Conservation (phyloP, 2,888 invertebrate genomes). For the Phorcus lineatus region DNA sequence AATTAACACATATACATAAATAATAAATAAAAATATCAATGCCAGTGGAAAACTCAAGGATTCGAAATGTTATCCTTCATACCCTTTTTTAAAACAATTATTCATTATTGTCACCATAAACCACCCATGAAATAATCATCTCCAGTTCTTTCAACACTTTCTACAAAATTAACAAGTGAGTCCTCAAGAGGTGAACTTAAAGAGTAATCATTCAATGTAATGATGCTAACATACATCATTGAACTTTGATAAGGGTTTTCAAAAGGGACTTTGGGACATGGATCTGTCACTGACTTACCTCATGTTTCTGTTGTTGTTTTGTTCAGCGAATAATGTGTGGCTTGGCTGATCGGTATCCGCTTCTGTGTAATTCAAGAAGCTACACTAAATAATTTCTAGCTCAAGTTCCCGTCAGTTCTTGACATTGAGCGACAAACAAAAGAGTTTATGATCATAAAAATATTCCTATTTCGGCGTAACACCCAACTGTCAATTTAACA, state of each 20-base stretch:
- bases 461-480: background rate
- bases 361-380: background rate
- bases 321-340: conserved; percentile 16
- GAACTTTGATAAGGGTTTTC: background rate
- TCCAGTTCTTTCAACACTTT: background rate
- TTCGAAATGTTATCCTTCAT: too few relatives aligned
- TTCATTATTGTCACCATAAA: too few relatives aligned
- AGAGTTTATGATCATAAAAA: background rate
- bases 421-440: background rate
- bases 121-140: too few relatives aligned
- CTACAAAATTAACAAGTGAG: background rate
- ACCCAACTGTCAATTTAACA: conserved; percentile 23
- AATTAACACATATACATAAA: too few relatives aligned
- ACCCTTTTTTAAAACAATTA: too few relatives aligned
- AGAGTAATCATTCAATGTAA: background rate
- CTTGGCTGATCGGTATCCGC: background rate
- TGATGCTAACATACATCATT: background rate
- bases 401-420: background rate
- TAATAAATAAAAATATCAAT: too few relatives aligned
- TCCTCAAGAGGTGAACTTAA: background rate
- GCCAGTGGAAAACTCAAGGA: too few relatives aligned
- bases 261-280: background rate
- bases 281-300: conserved; percentile 6
- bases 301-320: conserved; percentile 15
- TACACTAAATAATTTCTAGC: too few relatives aligned